These are phyloP conservation scores for Sandelia bainsii DNA, from an alignment of 2,797 vertebrate genomes.

Conservation along the genomic window DNA sequence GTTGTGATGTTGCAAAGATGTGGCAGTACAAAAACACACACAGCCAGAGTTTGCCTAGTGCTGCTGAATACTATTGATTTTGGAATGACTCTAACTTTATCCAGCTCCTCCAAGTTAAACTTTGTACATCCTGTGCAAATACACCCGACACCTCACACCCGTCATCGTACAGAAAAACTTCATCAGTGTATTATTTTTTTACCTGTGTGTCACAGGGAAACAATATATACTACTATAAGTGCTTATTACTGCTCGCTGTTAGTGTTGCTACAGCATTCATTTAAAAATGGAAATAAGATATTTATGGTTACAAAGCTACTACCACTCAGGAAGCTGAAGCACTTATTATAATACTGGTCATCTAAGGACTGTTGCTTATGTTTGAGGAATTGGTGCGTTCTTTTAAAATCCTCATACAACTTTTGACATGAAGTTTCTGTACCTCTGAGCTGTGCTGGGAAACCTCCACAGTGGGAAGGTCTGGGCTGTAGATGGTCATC, in stretches of 20 bases:
- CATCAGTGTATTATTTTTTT: background rate
- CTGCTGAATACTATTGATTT: conserved; percentile 48
- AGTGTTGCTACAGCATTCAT: background rate
- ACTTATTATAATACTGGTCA: background rate
- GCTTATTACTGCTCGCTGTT: background rate
- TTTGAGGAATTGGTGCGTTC: background rate
- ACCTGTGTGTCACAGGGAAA: background rate
- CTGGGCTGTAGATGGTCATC: conserved; percentile 56
- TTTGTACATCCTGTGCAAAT: conserved; percentile 54
- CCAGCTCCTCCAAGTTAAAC: conserved; percentile 48
- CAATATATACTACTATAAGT: background rate
- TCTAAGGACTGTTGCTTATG: background rate
- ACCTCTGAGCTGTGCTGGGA: conserved; percentile 67
- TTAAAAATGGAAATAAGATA: background rate
- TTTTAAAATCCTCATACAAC: background rate
- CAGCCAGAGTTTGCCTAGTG: conserved; percentile 26
- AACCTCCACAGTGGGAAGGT: conserved; percentile 21
- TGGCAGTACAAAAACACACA: conserved; percentile 15
- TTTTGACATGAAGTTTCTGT: conserved; percentile 11
- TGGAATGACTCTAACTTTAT: conserved; percentile 15
- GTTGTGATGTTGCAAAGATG: background rate
- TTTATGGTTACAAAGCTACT: background rate
- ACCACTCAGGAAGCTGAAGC: background rate
- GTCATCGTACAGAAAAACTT: conserved; percentile 5
- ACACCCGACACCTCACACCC: conserved; percentile 44